phyloP scores from a whole-genome alignment of 2,113 vertebrate species.

The Anser cygnoides region DNA sequence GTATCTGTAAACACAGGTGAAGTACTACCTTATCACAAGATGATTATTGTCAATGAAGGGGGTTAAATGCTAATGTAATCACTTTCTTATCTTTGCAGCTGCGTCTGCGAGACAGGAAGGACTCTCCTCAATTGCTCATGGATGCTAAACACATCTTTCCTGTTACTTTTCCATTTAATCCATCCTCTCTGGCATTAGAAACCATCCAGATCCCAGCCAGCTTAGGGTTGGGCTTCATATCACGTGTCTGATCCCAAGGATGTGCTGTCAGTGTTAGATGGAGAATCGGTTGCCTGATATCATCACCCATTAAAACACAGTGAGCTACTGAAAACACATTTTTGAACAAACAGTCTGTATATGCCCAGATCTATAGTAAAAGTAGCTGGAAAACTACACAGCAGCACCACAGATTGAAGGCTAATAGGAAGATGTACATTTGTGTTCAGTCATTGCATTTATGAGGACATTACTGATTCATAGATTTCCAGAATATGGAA shows the following conservation, averaged over 20 bases:
- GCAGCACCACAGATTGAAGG: slow-evolving; percentile 20
- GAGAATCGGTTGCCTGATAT: slow-evolving; percentile 26
- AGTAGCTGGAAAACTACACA: slow-evolving; percentile 47
- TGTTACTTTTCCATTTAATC: slow-evolving; percentile 96
- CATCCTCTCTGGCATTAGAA: slow-evolving; percentile 93
- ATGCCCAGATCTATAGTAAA: slow-evolving; percentile 24
- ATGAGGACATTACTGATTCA: not conserved
- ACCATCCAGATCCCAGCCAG: slow-evolving; percentile 97
- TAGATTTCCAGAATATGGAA: not conserved
- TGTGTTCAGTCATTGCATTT: slow-evolving; percentile 8
- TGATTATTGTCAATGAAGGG: not conserved
- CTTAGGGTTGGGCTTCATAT: slow-evolving; percentile 92
- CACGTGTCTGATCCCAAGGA: slow-evolving; percentile 83
- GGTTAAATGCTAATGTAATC: not conserved
- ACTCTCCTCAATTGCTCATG: slow-evolving; percentile 95
- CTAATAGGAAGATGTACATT: slow-evolving; percentile 3
- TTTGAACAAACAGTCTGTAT: slow-evolving; percentile 41
- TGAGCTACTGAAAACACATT: slow-evolving; percentile 55
- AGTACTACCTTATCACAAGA: not conserved
- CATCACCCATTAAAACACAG: slow-evolving; percentile 32
- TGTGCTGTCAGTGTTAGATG: not conserved
- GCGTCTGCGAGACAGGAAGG: slow-evolving; percentile 93
- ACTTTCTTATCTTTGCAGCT: slow-evolving; percentile 78
- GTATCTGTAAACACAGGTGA: not conserved
- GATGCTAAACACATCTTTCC: slow-evolving; percentile 98